These are phyloP conservation scores for Drosophila niveifrons DNA, from an alignment of 2,888 invertebrate genomes.

Conservation along the genomic window DNA sequence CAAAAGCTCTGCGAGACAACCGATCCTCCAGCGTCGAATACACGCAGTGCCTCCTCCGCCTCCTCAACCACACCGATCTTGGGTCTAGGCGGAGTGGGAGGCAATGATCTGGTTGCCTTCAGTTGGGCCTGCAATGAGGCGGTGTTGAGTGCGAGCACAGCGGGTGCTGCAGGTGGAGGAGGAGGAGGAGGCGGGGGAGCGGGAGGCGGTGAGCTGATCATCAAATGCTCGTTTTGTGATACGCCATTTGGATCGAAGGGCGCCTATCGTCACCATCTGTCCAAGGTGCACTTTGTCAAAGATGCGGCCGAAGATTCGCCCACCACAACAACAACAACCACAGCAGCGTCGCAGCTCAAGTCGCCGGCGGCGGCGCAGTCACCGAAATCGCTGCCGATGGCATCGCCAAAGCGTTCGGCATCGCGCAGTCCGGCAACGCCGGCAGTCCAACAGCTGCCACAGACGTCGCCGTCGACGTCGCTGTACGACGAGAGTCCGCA, in stretches of 20 bases:
- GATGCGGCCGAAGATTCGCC: slow-evolving; percentile 88
- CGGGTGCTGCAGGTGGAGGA: neutral
- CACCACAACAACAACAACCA: slow-evolving; percentile 74
- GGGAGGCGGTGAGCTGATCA: slow-evolving; percentile 91
- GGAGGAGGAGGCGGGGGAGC: neutral
- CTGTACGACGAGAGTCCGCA: slow-evolving; percentile 95
- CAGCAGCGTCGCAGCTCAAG: slow-evolving; percentile 85
- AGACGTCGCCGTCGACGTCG: slow-evolving; percentile 73
- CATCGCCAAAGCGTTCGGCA: slow-evolving; percentile 76
- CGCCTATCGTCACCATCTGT: slow-evolving; percentile 97
- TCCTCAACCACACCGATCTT: slow-evolving; percentile 13
- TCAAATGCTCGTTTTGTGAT: slow-evolving; percentile 98
- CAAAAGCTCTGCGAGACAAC: slow-evolving; percentile 98
- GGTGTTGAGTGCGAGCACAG: slow-evolving; percentile 89
- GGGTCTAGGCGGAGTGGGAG: slow-evolving; percentile 11
- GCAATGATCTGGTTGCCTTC: slow-evolving; percentile 90
- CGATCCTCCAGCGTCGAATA: slow-evolving; percentile 87
- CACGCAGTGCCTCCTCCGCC: slow-evolving; percentile 67
- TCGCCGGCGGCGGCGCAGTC: slow-evolving; percentile 71
- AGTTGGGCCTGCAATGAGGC: slow-evolving; percentile 98
- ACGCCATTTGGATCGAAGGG: slow-evolving; percentile 98
- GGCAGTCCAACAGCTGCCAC: slow-evolving; percentile 46
- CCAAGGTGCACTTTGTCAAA: slow-evolving; percentile 97
- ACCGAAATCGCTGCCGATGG: slow-evolving; percentile 68
- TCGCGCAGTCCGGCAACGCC: slow-evolving; percentile 76